Evolutionary conservation across 2,113 vertebrate species (phyloP).

Genomic region (Cettia cetti): DNA sequence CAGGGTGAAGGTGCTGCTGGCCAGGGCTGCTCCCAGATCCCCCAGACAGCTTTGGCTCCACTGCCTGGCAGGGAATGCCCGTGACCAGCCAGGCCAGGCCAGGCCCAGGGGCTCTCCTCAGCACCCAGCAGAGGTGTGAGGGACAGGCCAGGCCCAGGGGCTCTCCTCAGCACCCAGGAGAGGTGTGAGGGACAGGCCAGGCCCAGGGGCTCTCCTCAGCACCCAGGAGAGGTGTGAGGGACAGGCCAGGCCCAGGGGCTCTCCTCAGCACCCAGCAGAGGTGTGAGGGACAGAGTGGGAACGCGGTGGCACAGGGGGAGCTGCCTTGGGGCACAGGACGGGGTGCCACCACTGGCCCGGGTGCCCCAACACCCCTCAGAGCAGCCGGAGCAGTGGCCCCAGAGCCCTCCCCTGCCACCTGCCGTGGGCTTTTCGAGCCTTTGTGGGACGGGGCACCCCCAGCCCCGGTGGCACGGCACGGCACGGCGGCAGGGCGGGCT

Average conservation of each 20-base stretch:
- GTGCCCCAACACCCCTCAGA: fast-evolving
- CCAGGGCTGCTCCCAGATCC: fast-evolving
- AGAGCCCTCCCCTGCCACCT: fast-evolving
- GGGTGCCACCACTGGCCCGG: fast-evolving
- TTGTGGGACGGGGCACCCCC: fast-evolving
- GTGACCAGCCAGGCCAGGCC: fast-evolving
- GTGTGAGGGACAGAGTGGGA: fast-evolving
- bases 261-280: fast-evolving
- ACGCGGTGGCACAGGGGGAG: fast-evolving
- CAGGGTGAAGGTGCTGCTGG: fast-evolving
- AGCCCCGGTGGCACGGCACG: fast-evolving
- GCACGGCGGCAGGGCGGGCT: fast-evolving
- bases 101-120: background rate
- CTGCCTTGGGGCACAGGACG: fast-evolving
- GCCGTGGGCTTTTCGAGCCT: fast-evolving
- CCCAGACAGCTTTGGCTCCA: background rate
- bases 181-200: no score
- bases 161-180: fast-evolving
- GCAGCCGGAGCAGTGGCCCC: fast-evolving
- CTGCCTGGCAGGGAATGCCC: background rate
- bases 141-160: background rate
- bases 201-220: background rate
- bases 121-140: fast-evolving
- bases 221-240: no score
- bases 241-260: background rate